These are phyloP conservation scores for Thymelicus lineola DNA, from an alignment of 2,888 invertebrate species.

Conservation along the genomic window DNA sequence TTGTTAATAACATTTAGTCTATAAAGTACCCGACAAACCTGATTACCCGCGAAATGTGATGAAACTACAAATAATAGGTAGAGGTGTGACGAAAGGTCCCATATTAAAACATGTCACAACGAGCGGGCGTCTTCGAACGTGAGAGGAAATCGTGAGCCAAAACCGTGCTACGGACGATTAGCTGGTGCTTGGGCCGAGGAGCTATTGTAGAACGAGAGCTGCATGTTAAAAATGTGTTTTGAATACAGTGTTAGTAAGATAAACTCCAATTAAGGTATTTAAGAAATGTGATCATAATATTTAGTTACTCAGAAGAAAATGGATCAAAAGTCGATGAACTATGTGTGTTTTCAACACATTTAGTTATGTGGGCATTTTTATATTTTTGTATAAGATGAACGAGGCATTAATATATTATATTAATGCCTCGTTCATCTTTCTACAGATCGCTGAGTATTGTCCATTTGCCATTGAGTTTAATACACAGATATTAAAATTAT, in stretches of 20 bases:
- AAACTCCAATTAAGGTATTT: too few species aligned
- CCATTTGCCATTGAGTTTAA: too few species aligned
- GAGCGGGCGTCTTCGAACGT: slow-evolving; percentile 35
- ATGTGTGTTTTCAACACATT: too few species aligned
- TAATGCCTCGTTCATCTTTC: too few species aligned
- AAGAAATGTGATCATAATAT: too few species aligned
- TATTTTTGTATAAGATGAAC: too few species aligned
- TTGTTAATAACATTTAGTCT: neutral
- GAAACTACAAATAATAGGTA: slow-evolving; percentile 36
- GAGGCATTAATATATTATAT: too few species aligned
- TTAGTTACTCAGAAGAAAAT: too few species aligned
- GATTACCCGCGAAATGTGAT: slow-evolving; percentile 35
- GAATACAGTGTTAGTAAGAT: neutral
- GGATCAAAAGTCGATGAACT: too few species aligned
- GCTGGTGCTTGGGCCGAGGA: slow-evolving; percentile 28
- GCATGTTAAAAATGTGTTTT: neutral
- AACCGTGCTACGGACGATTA: slow-evolving; percentile 29
- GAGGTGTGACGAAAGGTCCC: slow-evolving; percentile 34
- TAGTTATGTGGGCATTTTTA: too few species aligned
- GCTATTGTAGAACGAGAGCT: slow-evolving; percentile 14
- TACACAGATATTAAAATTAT: too few species aligned
- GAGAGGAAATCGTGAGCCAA: slow-evolving; percentile 36
- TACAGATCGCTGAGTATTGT: too few species aligned
- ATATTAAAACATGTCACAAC: slow-evolving; percentile 39
- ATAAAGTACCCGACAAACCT: slow-evolving; percentile 27